Evolutionary conservation across 2,113 vertebrate species (phyloP).

Genomic region (Plestiodon gilberti): DNA sequence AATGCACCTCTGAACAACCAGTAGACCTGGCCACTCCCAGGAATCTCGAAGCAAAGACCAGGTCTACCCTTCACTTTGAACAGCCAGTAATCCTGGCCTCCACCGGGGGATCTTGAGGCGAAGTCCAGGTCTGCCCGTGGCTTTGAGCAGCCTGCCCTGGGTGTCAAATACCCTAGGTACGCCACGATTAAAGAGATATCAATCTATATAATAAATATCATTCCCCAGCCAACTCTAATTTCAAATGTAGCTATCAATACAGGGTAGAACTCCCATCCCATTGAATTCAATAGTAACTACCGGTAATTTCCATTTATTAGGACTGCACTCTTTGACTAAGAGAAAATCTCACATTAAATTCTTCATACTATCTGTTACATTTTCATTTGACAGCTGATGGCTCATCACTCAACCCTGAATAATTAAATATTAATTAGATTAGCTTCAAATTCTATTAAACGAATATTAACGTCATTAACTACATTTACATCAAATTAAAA

Average conservation of each 20-base stretch:
- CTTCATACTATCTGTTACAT: background rate
- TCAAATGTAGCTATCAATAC: background rate
- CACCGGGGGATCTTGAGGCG: no score
- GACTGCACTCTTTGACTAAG: background rate
- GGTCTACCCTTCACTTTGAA: no score
- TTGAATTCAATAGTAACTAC: background rate
- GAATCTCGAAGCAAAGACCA: no score
- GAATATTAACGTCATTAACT: background rate
- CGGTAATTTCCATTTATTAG: background rate
- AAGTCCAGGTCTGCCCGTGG: no score
- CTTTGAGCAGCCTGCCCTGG: no score
- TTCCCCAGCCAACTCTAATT: background rate
- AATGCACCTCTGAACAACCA: no score
- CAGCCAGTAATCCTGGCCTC: no score
- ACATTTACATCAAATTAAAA: background rate
- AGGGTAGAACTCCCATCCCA: background rate
- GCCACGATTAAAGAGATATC: background rate
- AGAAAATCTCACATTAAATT: background rate
- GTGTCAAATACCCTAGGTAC: no score
- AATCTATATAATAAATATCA: background rate
- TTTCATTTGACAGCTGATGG: background rate
- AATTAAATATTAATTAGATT: conserved; percentile 28
- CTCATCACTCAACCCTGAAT: conserved; percentile 11
- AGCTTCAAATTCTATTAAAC: background rate
- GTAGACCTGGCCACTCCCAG: no score